Evolutionary conservation across 2,888 invertebrate genomes (phyloP).

Genomic region (Xiphydria camelus): DNA sequence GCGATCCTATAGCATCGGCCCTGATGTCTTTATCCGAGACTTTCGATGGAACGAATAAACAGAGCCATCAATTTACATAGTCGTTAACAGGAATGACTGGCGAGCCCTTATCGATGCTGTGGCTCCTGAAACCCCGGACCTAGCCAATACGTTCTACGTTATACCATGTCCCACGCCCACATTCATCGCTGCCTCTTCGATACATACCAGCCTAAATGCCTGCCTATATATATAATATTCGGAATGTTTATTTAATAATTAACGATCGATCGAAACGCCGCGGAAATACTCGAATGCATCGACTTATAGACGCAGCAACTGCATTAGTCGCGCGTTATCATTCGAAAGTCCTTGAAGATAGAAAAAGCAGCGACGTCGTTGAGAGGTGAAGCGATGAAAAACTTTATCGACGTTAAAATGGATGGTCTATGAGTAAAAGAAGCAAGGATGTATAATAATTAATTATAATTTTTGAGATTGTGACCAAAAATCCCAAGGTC

Average conservation of each 20-base stretch:
- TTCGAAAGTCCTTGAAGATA: too few species aligned
- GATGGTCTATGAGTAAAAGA: too few species aligned
- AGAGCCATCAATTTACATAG: slow-evolving; percentile 55
- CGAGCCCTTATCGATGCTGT: slow-evolving; percentile 48
- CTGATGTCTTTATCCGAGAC: slow-evolving; percentile 43
- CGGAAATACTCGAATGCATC: slow-evolving; percentile 24
- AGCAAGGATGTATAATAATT: too few species aligned
- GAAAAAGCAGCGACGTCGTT: too few species aligned
- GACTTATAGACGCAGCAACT: slow-evolving; percentile 19
- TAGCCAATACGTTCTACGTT: slow-evolving; percentile 42
- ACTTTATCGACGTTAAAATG: too few species aligned
- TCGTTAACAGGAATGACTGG: slow-evolving; percentile 49
- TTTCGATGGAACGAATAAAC: slow-evolving; percentile 50
- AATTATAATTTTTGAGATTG: too few species aligned
- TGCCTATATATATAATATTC: slow-evolving; percentile 22
- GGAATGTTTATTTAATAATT: slow-evolving; percentile 27
- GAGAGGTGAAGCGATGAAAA: too few species aligned
- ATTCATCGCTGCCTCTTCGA: background rate
- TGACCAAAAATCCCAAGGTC: too few species aligned
- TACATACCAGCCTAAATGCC: slow-evolving; percentile 21
- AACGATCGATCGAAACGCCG: slow-evolving; percentile 39
- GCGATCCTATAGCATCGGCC: too few species aligned
- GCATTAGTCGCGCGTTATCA: too few species aligned
- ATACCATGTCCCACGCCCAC: background rate
- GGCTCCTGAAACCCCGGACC: slow-evolving; percentile 44